phyloP scores from a whole-genome alignment of 2,888 invertebrate species.

The Muscina levida region DNA sequence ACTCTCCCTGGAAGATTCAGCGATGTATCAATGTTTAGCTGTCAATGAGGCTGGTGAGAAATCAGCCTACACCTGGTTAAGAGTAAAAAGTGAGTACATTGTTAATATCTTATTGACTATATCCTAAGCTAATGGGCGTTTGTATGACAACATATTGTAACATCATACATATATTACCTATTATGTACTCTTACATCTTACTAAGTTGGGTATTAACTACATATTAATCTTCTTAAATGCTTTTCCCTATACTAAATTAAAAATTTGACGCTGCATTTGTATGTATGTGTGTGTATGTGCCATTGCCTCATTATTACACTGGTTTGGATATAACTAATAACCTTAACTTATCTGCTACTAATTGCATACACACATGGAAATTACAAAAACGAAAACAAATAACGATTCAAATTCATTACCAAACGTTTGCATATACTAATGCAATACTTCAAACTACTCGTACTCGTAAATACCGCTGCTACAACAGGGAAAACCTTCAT shows the following conservation, averaged over 20 bases:
- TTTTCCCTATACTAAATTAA: constrained; percentile 11
- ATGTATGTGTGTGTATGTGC: too few species aligned
- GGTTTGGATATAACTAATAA: constrained; percentile 57
- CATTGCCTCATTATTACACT: constrained; percentile 45
- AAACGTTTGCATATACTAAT: constrained; percentile 48
- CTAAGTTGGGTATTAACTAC: not conserved
- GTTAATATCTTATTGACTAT: constrained; percentile 31
- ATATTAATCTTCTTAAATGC: constrained; percentile 27
- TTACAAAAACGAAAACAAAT: constrained; percentile 24
- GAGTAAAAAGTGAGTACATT: constrained; percentile 95
- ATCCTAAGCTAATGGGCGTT: not conserved
- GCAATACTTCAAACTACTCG: constrained; percentile 19
- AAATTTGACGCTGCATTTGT: constrained; percentile 19
- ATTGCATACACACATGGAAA: constrained; percentile 51
- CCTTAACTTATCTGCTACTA: constrained; percentile 57
- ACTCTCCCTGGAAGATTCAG: constrained; percentile 91
- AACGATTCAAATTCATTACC: constrained; percentile 32
- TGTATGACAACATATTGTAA: constrained; percentile 1
- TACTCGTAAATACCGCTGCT: not conserved
- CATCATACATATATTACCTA: not conserved
- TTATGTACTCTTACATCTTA: not conserved
- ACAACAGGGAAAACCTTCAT: constrained; percentile 25
- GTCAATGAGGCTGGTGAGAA: constrained; percentile 94
- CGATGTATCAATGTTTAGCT: constrained; percentile 97
- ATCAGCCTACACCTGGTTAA: constrained; percentile 93